phyloP scores from a whole-genome alignment of 2,888 invertebrate genomes.

The Drosophila percnosoma region DNA sequence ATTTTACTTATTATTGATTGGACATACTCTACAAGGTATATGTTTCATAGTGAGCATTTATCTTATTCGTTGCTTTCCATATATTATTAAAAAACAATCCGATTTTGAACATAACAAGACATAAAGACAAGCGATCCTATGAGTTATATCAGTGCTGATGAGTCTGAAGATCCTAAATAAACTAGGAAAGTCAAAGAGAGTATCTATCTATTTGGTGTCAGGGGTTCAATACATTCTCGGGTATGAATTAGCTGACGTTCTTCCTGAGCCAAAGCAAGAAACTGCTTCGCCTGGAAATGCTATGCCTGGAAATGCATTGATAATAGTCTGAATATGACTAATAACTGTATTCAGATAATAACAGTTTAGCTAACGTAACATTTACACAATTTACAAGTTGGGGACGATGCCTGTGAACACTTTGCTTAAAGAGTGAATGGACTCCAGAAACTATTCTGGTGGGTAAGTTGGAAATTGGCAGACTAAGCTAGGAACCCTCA shows the following conservation, averaged over 20 bases:
- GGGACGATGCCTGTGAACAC: background rate
- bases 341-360: background rate
- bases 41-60: background rate
- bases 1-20: constrained; percentile 17
- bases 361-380: background rate
- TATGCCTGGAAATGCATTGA: background rate
- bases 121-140: no score
- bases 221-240: background rate
- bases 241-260: background rate
- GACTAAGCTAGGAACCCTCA: background rate
- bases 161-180: background rate
- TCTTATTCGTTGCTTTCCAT: background rate
- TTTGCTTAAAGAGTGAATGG: background rate
- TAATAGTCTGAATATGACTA: background rate
- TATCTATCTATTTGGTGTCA: background rate
- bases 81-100: background rate
- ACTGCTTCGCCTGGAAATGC: no score
- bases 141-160: no score
- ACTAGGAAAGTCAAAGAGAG: background rate
- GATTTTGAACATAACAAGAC: no score
- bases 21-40: background rate
- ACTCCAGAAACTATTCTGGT: background rate
- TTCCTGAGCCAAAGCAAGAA: background rate
- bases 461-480: background rate
- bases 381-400: background rate